Base-by-base conservation (phyloP, 2,888 invertebrate genomes). In the Drosophila nr. perissopoda region DNA sequence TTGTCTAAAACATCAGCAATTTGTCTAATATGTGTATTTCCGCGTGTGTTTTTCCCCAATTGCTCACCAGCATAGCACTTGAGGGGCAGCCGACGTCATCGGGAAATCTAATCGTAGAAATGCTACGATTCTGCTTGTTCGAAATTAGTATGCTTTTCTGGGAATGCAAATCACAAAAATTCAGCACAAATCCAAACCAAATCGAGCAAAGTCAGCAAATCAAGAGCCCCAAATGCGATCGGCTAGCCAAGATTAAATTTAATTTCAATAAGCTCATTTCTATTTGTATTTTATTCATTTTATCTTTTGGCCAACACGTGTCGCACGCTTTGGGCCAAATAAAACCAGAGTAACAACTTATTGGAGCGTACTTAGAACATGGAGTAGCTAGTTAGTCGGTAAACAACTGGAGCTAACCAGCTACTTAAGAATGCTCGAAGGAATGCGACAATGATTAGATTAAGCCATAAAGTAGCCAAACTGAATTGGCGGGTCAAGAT, bases 371-470 rank as follows among this genome's bases (percentile, higher is more conserved):
- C 56, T 54, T 46, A 31, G 52, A 16, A 29, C 38, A 59, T 54
- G 18, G 10, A 49, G 74, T 69, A 46, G 65, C 63, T 16, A 25
- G 25, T 25, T 16, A 16, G 16, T 7, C 4, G 13, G 21, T 42
- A 46, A 25, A 25, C 46, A 56, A 48, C 51, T 31, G 29, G 4
- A 25, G 29, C 49, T 52, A 33, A 60, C 51, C 25, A 18, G 75
- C 62, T 70, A 52, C 52, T 53, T 51, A 31, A 82, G 72, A 83
- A 89, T 89, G 70, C 77, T 16, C 2, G 5, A 42, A 51, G 83
- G 85, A 90, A 85, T 85, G 80, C 29, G 31, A 2, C 16, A 8
- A n/a, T 40, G 89, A 85, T 85, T 85, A 90, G 85, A 85, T 85
- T 85, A 85, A 51, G 34, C 33, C 63, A 27, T 18, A 56, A 56